Conservation (phyloP, 2,888 invertebrate species). For the Dasysyrphus albostriatus region DNA sequence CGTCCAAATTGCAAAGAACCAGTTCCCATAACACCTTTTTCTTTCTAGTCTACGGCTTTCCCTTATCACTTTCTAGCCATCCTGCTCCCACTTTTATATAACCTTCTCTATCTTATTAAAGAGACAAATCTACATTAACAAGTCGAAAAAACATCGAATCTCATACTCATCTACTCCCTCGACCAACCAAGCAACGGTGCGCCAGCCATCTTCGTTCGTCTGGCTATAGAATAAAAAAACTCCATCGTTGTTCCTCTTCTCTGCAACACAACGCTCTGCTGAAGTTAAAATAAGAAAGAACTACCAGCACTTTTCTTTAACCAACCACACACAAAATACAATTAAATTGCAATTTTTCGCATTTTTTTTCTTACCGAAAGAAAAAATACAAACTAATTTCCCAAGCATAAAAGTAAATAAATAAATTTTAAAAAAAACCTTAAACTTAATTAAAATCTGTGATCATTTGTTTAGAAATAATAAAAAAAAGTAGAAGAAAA, state of each 20-base stretch:
- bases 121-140: slow-evolving; percentile 26
- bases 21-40: background rate
- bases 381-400: slow-evolving; percentile 43
- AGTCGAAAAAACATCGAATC: slow-evolving; percentile 63
- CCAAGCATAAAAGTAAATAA: slow-evolving; percentile 64
- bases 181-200: slow-evolving; percentile 32
- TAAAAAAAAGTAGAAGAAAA: slow-evolving; percentile 44
- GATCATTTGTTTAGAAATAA: slow-evolving; percentile 77
- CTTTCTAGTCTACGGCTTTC: background rate
- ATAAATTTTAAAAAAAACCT: slow-evolving; percentile 51
- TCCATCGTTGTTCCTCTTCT: slow-evolving; percentile 73
- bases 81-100: background rate
- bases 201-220: slow-evolving; percentile 39
- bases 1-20: slow-evolving; percentile 54
- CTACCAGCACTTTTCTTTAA: slow-evolving; percentile 68
- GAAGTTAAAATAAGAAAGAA: slow-evolving; percentile 74
- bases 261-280: slow-evolving; percentile 61
- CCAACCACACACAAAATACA: slow-evolving; percentile 63
- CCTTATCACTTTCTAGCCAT: background rate
- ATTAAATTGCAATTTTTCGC: slow-evolving; percentile 76
- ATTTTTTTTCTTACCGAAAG: slow-evolving; percentile 65
- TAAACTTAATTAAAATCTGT: slow-evolving; percentile 76
- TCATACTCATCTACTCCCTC: slow-evolving; percentile 46
- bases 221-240: slow-evolving; percentile 64
- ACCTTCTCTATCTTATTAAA: background rate